Evolutionary conservation across 2,888 invertebrate species (phyloP), one percentile per base, ranked within the genome.

Genomic region (Euplexia lucipara): DNA sequence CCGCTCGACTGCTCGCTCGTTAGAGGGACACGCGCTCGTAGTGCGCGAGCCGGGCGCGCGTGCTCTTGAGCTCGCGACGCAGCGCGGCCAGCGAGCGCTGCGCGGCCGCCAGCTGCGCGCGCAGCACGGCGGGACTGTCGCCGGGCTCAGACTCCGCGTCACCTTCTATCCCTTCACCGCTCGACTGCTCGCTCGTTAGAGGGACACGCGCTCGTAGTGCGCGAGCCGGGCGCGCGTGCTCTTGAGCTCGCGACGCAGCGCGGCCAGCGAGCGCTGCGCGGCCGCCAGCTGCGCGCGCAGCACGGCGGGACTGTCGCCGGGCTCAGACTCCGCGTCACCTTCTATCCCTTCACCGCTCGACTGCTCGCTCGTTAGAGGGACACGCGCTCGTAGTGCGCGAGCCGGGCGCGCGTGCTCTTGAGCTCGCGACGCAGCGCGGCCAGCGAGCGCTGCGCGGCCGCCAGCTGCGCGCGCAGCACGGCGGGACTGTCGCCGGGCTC

Each of bases 311-410:
- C 84, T 20, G 69, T 87, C n/a, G n/a, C 82, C 3, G 72, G 3
- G 14, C 9, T 18, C n/a, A n/a, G n/a, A n/a, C n/a, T n/a, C n/a
- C n/a, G n/a, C n/a, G n/a, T n/a, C n/a, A n/a, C n/a, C n/a, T n/a
- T n/a, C n/a, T n/a, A n/a, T n/a, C n/a, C n/a, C n/a, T n/a, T n/a
- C n/a, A n/a, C n/a, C n/a, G n/a, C n/a, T n/a, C n/a, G n/a, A n/a
- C n/a, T n/a, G n/a, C n/a, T n/a, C n/a, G n/a, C n/a, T n/a, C n/a
- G n/a, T n/a, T 52, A 52, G 10, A 45, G 30, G 42, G n/a, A 41
- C 47, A 37, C 26, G 18, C 35, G 39, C 60, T 98, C 98, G 97
- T 99, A 89, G 98, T 98, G 26, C 26, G 26, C 66, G 97, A 97
- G 79, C 98, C 99, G 47, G 12, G 53, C 60, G 34, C 74, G 64